Percentiles rank a stretch among this genome's conserved stretches.
Evolutionary conservation across 1,140 invertebrate species (phyloP).

Genomic region (Diorhabda elongata): DNA sequence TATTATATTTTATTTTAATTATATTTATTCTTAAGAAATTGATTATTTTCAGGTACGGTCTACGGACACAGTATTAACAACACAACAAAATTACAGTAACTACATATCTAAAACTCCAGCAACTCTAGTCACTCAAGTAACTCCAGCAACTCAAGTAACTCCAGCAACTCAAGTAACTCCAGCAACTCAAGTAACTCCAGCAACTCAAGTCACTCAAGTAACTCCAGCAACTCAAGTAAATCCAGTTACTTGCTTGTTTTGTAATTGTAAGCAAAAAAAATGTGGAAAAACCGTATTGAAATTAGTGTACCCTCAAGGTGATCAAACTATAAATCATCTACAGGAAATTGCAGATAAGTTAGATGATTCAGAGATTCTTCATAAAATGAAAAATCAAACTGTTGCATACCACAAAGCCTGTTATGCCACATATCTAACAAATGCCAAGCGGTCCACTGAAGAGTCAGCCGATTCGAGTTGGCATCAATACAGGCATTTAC

Average conservation of each 20-base stretch:
- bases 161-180: too few relatives aligned
- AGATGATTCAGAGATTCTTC: neutral
- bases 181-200: too few relatives aligned
- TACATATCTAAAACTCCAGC: too few relatives aligned
- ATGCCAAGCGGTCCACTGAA: neutral
- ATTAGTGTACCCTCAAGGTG: neutral
- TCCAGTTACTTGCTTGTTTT: neutral
- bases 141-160: too few relatives aligned
- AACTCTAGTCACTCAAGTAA: too few relatives aligned
- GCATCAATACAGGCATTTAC: conserved; percentile 2
- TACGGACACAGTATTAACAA: too few relatives aligned
- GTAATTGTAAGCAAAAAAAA: neutral
- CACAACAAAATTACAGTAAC: too few relatives aligned
- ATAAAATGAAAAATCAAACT: neutral
- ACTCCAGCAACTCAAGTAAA: neutral
- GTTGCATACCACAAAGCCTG: neutral
- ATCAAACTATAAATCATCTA: neutral
- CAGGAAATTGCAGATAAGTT: neutral
- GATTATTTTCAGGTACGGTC: too few relatives aligned
- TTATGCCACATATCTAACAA: neutral
- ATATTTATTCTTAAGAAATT: too few relatives aligned
- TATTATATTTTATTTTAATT: too few relatives aligned
- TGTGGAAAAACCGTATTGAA: neutral
- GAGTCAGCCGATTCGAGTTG: neutral
- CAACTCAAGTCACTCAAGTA: too few relatives aligned